Evolutionary conservation across 2,113 vertebrate species (phyloP), one percentile per base, ranked within the genome.

Genomic region (Pituophis catenifer): DNA sequence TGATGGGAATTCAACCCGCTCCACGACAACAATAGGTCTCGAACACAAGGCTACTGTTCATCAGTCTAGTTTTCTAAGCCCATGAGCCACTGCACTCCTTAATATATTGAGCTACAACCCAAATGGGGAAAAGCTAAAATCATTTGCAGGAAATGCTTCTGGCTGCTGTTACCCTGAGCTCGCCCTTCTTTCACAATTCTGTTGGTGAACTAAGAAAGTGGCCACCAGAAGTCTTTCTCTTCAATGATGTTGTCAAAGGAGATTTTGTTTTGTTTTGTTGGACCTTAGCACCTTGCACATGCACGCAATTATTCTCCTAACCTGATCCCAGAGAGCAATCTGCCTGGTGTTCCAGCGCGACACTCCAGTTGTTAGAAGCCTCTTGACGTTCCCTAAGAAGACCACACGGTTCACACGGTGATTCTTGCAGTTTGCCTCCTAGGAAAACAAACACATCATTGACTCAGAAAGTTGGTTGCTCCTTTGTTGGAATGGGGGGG

Each of bases 241-340:
- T 38, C 70, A 17, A 38, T 8, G 13, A 33, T 19, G n/a, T 38
- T 38, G n/a, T 33, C 19, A 75, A 38, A 75, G 15, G 70, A 75
- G 70, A 8, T 26, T 86, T 26, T 9, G 13, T 21, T 38, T 86
- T 48, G 33, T 24, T 86, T 86, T 26, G 85, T 50, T 48, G 44
- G 85, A 9, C 19, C 8, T 24, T 10, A 59, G 10, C 10, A 21
- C 17, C 38, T 23, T 10, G 21, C 81, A 50, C 85, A 23, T 1
- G 1, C 38, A 24, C 12, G 10, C 1, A 33, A 58, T 2, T 70
- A 0, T 89, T 90, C 33, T 13, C 87, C 98, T 97, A 92, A 99
- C 99, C 99, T 99, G 99, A 96, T 99, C 99, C 99, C 99, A 99
- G 86, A 99, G 98, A 7, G 99, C 99, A 4, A 99, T 99, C 98